Percentiles rank a stretch among this genome's conserved stretches.
Evolutionary conservation across 2,888 invertebrate genomes (phyloP).

Genomic region (Cantharis rustica): DNA sequence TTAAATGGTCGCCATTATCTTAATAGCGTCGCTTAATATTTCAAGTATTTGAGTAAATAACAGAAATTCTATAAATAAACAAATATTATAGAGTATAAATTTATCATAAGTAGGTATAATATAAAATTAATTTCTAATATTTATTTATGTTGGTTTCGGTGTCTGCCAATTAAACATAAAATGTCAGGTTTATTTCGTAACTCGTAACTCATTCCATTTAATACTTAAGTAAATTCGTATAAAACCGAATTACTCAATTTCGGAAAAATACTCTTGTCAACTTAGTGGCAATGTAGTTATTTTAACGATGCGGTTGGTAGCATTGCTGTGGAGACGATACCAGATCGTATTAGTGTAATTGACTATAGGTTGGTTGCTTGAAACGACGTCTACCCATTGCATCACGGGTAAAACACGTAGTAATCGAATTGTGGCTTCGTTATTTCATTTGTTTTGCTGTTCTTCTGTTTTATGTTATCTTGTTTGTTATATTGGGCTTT

Average conservation of each 20-base stretch:
- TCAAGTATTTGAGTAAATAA: background rate
- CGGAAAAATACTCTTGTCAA: constrained; percentile 40
- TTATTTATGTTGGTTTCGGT: background rate
- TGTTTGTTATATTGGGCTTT: constrained; percentile 33
- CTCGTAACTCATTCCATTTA: constrained; percentile 28
- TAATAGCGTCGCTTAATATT: background rate
- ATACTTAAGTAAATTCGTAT: constrained; percentile 29
- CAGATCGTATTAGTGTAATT: constrained; percentile 53
- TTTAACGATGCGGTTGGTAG: constrained; percentile 41
- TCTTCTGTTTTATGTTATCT: constrained; percentile 41
- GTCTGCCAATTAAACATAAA: background rate
- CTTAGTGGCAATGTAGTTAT: constrained; percentile 38
- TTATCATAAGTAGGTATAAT: too few relatives aligned
- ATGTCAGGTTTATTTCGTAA: background rate
- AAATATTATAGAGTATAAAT: too few relatives aligned
- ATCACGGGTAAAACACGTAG: constrained; percentile 51
- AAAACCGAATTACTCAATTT: constrained; percentile 31
- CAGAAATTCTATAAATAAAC: background rate
- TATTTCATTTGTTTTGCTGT: constrained; percentile 45
- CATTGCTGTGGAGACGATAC: constrained; percentile 40
- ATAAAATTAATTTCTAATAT: background rate
- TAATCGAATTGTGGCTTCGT: constrained; percentile 49
- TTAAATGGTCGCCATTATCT: background rate
- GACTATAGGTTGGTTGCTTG: constrained; percentile 56
- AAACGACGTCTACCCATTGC: constrained; percentile 62